phyloP scores from a whole-genome alignment of 2,888 invertebrate genomes.

The Incurvaria masculella region DNA sequence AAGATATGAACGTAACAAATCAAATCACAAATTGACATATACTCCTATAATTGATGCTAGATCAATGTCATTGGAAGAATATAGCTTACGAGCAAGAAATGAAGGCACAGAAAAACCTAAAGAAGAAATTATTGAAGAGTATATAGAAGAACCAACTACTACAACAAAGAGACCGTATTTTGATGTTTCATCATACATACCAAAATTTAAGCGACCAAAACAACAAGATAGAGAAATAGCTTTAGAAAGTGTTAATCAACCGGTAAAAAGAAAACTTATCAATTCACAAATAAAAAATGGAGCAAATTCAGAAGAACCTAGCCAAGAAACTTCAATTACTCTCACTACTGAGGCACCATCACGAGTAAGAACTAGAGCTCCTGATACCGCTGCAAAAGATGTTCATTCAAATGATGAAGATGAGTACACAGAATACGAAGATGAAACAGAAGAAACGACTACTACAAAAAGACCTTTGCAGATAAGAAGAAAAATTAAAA shows the following conservation, averaged over 20 bases:
- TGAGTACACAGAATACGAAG: slow-evolving; percentile 27
- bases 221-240: background rate
- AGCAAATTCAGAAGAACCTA: no score
- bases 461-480: slow-evolving; percentile 28
- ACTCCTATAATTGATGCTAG: slow-evolving; percentile 34
- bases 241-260: background rate
- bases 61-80: slow-evolving; percentile 32
- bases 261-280: background rate
- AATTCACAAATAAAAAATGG: no score
- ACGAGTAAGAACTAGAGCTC: no score
- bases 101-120: background rate
- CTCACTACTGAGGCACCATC: no score
- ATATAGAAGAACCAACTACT: slow-evolving; percentile 10
- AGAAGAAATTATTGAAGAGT: slow-evolving; percentile 13
- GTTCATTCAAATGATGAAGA: slow-evolving; percentile 12
- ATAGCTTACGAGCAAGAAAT: slow-evolving; percentile 20
- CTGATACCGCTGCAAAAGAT: no score
- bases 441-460: slow-evolving; percentile 23
- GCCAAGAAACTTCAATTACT: no score
- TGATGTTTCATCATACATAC: slow-evolving; percentile 26
- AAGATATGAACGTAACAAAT: slow-evolving; percentile 35
- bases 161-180: slow-evolving; percentile 18
- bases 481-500: slow-evolving; percentile 16
- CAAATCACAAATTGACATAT: slow-evolving; percentile 36
- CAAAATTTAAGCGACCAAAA: slow-evolving; percentile 14